These are phyloP conservation scores for Heteropelma amictum DNA, from an alignment of 2,888 invertebrate species.

Conservation along the genomic window DNA sequence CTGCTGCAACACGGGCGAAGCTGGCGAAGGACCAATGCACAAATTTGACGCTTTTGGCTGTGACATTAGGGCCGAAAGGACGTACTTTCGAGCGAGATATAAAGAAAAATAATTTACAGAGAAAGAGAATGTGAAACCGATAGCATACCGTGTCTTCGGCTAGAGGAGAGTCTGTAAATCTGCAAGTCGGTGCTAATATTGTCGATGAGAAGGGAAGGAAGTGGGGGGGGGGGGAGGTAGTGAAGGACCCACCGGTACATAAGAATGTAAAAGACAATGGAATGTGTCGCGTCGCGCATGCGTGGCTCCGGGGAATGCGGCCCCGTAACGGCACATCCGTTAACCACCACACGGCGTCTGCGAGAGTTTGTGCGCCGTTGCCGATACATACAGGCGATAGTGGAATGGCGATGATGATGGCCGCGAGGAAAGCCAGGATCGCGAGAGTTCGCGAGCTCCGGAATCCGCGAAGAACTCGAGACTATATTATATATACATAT, in stretches of 20 bases:
- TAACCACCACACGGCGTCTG: conserved; percentile 70
- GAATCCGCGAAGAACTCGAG: conserved; percentile 22
- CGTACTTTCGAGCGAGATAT: not conserved
- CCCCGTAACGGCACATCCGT: conserved; percentile 77
- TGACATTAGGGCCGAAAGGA: no score
- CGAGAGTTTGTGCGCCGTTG: conserved; percentile 53
- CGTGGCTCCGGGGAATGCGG: conserved; percentile 75
- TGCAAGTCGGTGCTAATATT: conserved; percentile 12
- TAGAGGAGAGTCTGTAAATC: conserved; percentile 27
- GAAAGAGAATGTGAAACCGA: not conserved
- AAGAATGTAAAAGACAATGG: conserved; percentile 76
- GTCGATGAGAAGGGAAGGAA: not conserved
- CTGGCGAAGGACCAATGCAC: no score
- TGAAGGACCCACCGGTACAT: conserved; percentile 54
- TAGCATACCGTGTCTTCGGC: not conserved
- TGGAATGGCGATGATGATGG: conserved; percentile 24
- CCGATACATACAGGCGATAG: conserved; percentile 18
- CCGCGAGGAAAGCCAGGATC: conserved; percentile 29
- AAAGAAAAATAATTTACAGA: not conserved
- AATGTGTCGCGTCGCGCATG: conserved; percentile 77
- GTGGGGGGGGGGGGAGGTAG: conserved; percentile 38
- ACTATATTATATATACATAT: not conserved
- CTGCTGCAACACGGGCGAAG: no score
- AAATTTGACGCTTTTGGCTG: no score
- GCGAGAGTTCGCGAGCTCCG: conserved; percentile 37